Evolutionary conservation across 2,888 invertebrate genomes (phyloP).

Genomic region (Sepioteuthis lessoniana): DNA sequence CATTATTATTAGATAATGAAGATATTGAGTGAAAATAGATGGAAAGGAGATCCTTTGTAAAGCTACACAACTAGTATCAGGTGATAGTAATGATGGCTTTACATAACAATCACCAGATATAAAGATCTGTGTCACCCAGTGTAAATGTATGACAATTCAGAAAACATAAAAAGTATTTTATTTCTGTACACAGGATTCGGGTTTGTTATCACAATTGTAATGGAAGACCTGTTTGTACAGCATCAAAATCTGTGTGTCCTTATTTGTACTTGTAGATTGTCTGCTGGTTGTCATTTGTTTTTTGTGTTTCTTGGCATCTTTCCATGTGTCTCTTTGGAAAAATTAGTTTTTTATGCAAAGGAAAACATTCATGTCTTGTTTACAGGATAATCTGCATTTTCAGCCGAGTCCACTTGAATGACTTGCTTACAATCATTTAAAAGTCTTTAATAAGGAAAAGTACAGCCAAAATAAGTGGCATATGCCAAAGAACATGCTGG

Average conservation of each 20-base stretch:
- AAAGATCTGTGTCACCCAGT: not conserved
- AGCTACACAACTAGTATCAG: not conserved
- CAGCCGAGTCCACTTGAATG: too few species aligned
- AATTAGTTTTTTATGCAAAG: not conserved
- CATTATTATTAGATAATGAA: not conserved
- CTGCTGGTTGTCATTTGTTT: not conserved
- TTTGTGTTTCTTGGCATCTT: not conserved
- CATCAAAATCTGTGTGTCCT: not conserved
- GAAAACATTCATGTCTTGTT: too few species aligned
- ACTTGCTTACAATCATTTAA: too few species aligned
- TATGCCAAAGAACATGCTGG: too few species aligned
- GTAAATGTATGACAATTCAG: not conserved
- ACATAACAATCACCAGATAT: not conserved
- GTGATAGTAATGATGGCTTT: not conserved
- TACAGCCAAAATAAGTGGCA: too few species aligned
- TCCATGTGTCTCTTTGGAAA: conserved; percentile 3
- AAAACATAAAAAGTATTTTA: not conserved
- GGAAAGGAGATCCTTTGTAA: not conserved
- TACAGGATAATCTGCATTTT: too few species aligned
- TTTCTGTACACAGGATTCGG: not conserved
- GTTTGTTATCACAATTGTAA: not conserved
- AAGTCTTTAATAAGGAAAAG: too few species aligned
- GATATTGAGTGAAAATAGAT: not conserved
- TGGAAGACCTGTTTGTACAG: not conserved
- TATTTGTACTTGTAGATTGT: not conserved